These are phyloP conservation scores for Trissoscelio sp. DNA, from an alignment of 2,888 invertebrate species.

Conservation along the genomic window DNA sequence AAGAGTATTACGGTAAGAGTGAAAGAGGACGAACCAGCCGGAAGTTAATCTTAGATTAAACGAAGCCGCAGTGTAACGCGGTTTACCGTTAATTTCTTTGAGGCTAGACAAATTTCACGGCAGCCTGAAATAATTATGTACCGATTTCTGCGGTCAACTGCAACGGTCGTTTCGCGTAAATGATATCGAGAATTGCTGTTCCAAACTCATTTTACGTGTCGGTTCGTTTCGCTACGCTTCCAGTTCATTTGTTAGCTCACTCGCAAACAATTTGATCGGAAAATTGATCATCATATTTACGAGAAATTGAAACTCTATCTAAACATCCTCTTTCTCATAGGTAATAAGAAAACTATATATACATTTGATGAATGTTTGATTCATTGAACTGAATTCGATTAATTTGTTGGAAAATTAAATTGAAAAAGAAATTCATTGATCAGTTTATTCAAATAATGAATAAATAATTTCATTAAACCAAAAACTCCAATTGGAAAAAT, in stretches of 20 bases:
- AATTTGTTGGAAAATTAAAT: too few relatives aligned
- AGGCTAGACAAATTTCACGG: slow-evolving; percentile 66
- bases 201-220: slow-evolving; percentile 49
- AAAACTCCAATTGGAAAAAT: too few relatives aligned
- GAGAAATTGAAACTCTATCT: not conserved
- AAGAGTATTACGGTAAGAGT: too few relatives aligned
- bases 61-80: slow-evolving; percentile 59
- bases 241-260: slow-evolving; percentile 16
- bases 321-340: not conserved
- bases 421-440: too few relatives aligned
- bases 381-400: too few relatives aligned
- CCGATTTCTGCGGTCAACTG: slow-evolving; percentile 62
- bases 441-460: too few relatives aligned
- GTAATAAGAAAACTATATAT: not conserved
- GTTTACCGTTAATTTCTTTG: slow-evolving; percentile 68
- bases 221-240: slow-evolving; percentile 41
- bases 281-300: slow-evolving; percentile 23
- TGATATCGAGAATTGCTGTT: slow-evolving; percentile 45
- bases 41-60: slow-evolving; percentile 66
- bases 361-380: too few relatives aligned
- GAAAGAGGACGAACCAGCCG: slow-evolving; percentile 48
- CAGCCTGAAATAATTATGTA: slow-evolving; percentile 64
- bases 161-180: slow-evolving; percentile 49
- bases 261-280: slow-evolving; percentile 13
- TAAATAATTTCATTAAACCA: too few relatives aligned